phyloP scores from a whole-genome alignment of 1,140 invertebrate species.

The Thalassaphorura encarpata region DNA sequence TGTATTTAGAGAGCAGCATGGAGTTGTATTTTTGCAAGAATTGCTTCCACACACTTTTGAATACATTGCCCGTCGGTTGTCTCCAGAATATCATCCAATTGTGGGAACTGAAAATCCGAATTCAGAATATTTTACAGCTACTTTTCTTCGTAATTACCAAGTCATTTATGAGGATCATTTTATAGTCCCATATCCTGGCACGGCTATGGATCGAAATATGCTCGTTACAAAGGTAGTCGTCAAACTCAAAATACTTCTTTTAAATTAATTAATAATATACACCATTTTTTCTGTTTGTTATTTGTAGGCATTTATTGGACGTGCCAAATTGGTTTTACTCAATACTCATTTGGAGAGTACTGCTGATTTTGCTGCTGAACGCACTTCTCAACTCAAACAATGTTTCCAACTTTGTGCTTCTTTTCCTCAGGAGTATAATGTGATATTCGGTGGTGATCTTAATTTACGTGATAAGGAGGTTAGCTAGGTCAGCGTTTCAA shows the following conservation, averaged over 20 bases:
- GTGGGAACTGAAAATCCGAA: slow-evolving; percentile 33
- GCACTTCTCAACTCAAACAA: slow-evolving; percentile 42
- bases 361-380: slow-evolving; percentile 38
- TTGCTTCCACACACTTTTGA: slow-evolving; percentile 41
- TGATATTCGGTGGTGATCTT: slow-evolving; percentile 51
- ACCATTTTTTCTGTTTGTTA: not conserved
- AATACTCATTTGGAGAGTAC: slow-evolving; percentile 53
- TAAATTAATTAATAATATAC: not conserved
- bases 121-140: slow-evolving; percentile 43
- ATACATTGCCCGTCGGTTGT: slow-evolving; percentile 37
- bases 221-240: slow-evolving; percentile 31
- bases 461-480: slow-evolving; percentile 53
- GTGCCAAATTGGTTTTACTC: slow-evolving; percentile 41
- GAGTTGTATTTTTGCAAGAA: slow-evolving; percentile 55
- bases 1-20: slow-evolving; percentile 44
- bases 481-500: not conserved
- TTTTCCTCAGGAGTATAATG: slow-evolving; percentile 36
- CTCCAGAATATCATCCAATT: slow-evolving; percentile 38
- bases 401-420: slow-evolving; percentile 39
- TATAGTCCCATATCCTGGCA: slow-evolving; percentile 40
- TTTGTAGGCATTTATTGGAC: slow-evolving; percentile 42
- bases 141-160: slow-evolving; percentile 41
- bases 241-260: not conserved
- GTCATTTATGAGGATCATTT: slow-evolving; percentile 39
- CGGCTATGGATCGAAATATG: slow-evolving; percentile 45